Evolutionary conservation across 2,113 vertebrate genomes (phyloP), one percentile per base, ranked within the genome.

Genomic region (Rhombomys opimus): DNA sequence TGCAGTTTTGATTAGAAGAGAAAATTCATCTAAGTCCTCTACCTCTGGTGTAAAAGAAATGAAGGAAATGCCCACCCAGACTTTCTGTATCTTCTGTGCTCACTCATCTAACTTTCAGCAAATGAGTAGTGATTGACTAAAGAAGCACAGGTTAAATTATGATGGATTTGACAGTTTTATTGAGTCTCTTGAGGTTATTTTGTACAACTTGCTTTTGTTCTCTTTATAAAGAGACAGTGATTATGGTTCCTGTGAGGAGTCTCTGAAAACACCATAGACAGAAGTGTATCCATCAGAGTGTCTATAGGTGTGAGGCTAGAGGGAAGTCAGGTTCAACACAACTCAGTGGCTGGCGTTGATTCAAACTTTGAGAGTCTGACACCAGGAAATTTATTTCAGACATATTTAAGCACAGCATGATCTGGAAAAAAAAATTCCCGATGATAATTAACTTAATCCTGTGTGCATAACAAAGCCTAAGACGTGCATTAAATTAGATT

Each of bases 61-160:
- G n/a, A 65, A 27, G 41, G 14, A 57, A 15, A 30, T 6, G 32
- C 76, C 75, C 15, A 9, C 82, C 68, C 6, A 22, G 10, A 22
- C 20, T 81, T 84, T 72, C 35, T 81, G 52, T 75, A 15, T 87
- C 68, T 13, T 72, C 22, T 68, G 32, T 30, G 77, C 27, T 23
- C 15, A 95, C 27, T 7, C 67, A 94, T 20, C 35, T 82, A 95
- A 89, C 38, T 93, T 87, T 77, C 38, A 93, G 80, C 57, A 87
- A 32, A 38, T 41, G 73, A n/a, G 12, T 35, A 52, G 89, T 80
- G 32, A 32, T 52, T 80, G 50, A 68, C 20, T 27, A 75, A 78
- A 11, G 35, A 18, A 85, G 61, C 87, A 59, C 46, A 81, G 77
- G 18, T 50, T 91, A 67, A n/a, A 91, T 82, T 93, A 91, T 30